Evolutionary conservation across 2,113 vertebrate species (phyloP).

Genomic region (Lethenteron camtschaticum): DNA sequence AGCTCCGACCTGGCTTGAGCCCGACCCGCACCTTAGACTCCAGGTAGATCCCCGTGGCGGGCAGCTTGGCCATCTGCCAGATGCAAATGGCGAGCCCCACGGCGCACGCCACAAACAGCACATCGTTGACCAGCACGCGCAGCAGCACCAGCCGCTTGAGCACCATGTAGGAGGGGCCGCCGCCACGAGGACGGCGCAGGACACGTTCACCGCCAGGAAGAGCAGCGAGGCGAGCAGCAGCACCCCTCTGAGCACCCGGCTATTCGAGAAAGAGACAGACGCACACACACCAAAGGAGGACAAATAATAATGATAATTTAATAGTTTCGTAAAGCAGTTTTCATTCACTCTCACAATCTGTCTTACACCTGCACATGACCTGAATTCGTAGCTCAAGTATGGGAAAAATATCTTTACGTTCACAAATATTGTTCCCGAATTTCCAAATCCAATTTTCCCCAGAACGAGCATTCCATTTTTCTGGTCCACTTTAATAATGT

Average conservation of each 20-base stretch:
- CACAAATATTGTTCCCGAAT: too few species aligned
- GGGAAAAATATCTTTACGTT: too few species aligned
- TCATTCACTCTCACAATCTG: too few species aligned
- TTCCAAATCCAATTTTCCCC: too few species aligned
- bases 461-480: too few species aligned
- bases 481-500: too few species aligned
- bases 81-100: conserved; percentile 61
- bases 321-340: too few species aligned
- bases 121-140: conserved; percentile 60
- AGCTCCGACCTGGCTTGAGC: too few species aligned
- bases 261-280: conserved; percentile 12
- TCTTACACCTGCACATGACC: too few species aligned
- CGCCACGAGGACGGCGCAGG: conserved; percentile 62
- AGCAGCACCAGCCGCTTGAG: conserved; percentile 43
- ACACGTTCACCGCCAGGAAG: conserved; percentile 72
- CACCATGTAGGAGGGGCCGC: background rate
- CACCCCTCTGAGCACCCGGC: conserved; percentile 52
- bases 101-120: conserved; percentile 71
- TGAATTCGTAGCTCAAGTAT: too few species aligned
- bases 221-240: conserved; percentile 61
- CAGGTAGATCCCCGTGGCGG: conserved; percentile 88
- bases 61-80: conserved; percentile 81
- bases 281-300: too few species aligned
- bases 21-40: conserved; percentile 58
- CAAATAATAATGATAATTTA: too few species aligned